These are phyloP conservation scores for Clistopyga incitator DNA, from an alignment of 2,888 invertebrate genomes.

Conservation along the genomic window DNA sequence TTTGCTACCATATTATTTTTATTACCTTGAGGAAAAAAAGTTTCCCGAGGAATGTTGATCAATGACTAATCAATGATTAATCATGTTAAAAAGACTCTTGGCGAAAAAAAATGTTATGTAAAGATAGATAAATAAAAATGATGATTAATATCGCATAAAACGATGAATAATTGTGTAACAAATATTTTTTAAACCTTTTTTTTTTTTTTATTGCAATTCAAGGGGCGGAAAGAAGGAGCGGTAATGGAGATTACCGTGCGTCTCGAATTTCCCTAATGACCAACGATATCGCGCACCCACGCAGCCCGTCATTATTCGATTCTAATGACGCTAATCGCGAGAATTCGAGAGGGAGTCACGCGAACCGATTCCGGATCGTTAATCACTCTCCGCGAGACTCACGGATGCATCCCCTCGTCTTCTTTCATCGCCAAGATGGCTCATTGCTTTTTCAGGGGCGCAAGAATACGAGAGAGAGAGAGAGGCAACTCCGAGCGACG, in stretches of 20 bases:
- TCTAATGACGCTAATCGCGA: constrained; percentile 64
- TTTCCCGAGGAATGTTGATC: too few species aligned
- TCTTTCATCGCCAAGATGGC: constrained; percentile 42
- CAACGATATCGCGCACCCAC: constrained; percentile 18
- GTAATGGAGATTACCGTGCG: constrained; percentile 32
- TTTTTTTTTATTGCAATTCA: background rate
- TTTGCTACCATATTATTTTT: too few species aligned
- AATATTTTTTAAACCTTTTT: background rate
- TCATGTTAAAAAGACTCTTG: too few species aligned
- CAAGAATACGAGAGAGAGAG: constrained; percentile 13
- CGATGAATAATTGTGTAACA: too few species aligned
- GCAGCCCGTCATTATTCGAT: constrained; percentile 58
- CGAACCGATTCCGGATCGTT: constrained; percentile 67
- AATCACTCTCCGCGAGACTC: constrained; percentile 61
- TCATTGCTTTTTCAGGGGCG: constrained; percentile 16
- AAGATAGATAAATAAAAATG: too few species aligned
- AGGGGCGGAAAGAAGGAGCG: background rate
- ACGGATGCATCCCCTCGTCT: constrained; percentile 31
- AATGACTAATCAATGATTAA: too few species aligned
- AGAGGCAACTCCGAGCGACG: background rate
- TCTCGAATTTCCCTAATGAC: constrained; percentile 65
- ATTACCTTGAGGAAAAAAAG: too few species aligned
- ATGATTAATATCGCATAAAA: too few species aligned
- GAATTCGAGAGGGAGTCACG: constrained; percentile 60
- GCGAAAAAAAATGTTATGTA: too few species aligned